Percentiles rank a stretch among this genome's conserved stretches.
Evolutionary conservation across 2,888 invertebrate genomes (phyloP).

Genomic region (Pandemis corylana): DNA sequence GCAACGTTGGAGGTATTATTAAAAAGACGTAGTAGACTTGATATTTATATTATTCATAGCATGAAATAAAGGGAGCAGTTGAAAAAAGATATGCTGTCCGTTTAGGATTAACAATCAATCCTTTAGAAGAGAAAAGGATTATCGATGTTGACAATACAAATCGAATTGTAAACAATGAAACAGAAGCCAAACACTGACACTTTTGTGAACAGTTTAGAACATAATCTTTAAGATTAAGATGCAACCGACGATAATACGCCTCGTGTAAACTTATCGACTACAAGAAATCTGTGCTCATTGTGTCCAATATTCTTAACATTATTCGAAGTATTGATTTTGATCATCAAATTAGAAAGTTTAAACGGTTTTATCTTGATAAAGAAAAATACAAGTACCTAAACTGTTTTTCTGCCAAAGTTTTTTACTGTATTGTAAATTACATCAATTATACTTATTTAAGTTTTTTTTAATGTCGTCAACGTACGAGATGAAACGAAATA

Average conservation of each 20-base stretch:
- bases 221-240: slow-evolving; percentile 66
- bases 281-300: slow-evolving; percentile 60
- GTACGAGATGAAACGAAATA: slow-evolving; percentile 23
- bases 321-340: slow-evolving; percentile 55
- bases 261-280: slow-evolving; percentile 65
- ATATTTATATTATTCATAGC: slow-evolving; percentile 33
- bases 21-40: slow-evolving; percentile 41
- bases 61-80: slow-evolving; percentile 21
- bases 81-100: slow-evolving; percentile 18
- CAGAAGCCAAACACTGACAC: slow-evolving; percentile 69
- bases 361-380: slow-evolving; percentile 42
- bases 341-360: slow-evolving; percentile 46
- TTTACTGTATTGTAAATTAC: neutral
- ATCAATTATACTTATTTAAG: neutral
- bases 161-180: slow-evolving; percentile 73
- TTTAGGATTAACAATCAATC: slow-evolving; percentile 55
- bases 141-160: slow-evolving; percentile 68
- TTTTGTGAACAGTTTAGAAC: slow-evolving; percentile 55
- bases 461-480: neutral
- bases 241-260: slow-evolving; percentile 65
- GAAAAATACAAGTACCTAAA: slow-evolving; percentile 4
- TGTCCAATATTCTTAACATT: slow-evolving; percentile 34
- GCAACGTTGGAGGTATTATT: slow-evolving; percentile 73
- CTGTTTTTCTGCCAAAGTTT: neutral
- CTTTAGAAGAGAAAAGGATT: slow-evolving; percentile 70